phyloP scores from a whole-genome alignment of 2,797 vertebrate genomes.

The Morelia viridis region DNA sequence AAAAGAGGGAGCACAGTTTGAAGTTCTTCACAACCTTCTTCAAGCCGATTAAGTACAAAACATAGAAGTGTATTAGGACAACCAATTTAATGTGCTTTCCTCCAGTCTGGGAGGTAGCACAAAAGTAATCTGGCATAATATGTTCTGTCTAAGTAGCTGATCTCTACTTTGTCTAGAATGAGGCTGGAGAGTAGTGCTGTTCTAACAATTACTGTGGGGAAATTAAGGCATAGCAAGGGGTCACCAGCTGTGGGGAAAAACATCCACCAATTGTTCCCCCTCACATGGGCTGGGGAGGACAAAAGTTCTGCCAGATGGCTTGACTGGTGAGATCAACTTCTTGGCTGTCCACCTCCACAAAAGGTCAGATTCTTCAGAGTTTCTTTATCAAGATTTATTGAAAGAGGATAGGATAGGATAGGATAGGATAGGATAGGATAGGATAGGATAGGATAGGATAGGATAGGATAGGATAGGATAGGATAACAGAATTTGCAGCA shows the following conservation, averaged over 20 bases:
- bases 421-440: not conserved
- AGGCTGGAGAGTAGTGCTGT: not conserved
- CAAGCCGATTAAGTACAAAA: not conserved
- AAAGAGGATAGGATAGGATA: not conserved
- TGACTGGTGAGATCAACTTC: not conserved
- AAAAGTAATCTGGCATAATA: not conserved
- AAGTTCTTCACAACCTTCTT: not conserved
- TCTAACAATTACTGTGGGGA: not conserved
- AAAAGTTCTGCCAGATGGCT: not conserved
- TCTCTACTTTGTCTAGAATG: not conserved
- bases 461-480: not conserved
- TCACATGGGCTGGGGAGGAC: not conserved
- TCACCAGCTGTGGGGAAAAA: not conserved
- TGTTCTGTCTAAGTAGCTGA: not conserved
- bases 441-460: not conserved
- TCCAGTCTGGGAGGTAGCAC: not conserved
- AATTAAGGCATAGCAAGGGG: not conserved
- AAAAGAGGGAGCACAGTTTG: not conserved
- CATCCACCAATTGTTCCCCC: not conserved
- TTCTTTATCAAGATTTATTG: not conserved
- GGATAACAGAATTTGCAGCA: not conserved
- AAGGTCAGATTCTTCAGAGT: not conserved
- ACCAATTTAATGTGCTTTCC: not conserved
- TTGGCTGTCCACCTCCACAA: not conserved
- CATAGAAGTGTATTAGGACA: not conserved